Evolutionary conservation across 2,113 vertebrate species (phyloP).

Genomic region (Platycercus adscitus): DNA sequence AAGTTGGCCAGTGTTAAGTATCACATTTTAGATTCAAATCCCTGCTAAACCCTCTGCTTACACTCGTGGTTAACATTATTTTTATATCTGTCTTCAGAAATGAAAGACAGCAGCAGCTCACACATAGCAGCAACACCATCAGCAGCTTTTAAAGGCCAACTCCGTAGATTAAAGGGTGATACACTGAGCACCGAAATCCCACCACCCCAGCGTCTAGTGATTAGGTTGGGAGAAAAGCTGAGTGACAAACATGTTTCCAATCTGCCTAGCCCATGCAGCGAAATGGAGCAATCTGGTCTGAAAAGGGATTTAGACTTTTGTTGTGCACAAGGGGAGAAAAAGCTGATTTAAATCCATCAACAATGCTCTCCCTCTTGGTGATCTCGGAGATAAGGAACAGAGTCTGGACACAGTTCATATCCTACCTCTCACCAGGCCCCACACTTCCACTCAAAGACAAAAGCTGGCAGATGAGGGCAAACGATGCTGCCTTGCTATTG

Average conservation of each 20-base stretch:
- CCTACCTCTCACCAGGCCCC: conserved; percentile 60
- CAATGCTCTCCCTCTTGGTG: conserved; percentile 78
- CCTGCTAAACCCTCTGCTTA: conserved; percentile 74
- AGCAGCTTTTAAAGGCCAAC: conserved; percentile 68
- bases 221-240: conserved; percentile 77
- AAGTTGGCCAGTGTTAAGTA: conserved; percentile 65
- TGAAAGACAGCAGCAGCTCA: conserved; percentile 72
- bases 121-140: conserved; percentile 30
- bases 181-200: conserved; percentile 43
- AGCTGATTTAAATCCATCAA: conserved; percentile 78
- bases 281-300: conserved; percentile 81
- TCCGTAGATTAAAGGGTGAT: conserved; percentile 75
- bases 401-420: conserved; percentile 65
- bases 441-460: conserved; percentile 69
- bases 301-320: conserved; percentile 84
- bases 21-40: conserved; percentile 80
- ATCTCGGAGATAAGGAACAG: conserved; percentile 75
- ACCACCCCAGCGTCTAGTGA: conserved; percentile 73
- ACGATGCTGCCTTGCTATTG: conserved; percentile 31
- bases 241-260: conserved; percentile 80
- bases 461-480: conserved; percentile 62
- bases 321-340: conserved; percentile 71
- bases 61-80: conserved; percentile 71
- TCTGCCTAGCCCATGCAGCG: conserved; percentile 78
- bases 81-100: conserved; percentile 75